phyloP scores from a whole-genome alignment of 2,113 vertebrate genomes.

The Phaethon lepturus region DNA sequence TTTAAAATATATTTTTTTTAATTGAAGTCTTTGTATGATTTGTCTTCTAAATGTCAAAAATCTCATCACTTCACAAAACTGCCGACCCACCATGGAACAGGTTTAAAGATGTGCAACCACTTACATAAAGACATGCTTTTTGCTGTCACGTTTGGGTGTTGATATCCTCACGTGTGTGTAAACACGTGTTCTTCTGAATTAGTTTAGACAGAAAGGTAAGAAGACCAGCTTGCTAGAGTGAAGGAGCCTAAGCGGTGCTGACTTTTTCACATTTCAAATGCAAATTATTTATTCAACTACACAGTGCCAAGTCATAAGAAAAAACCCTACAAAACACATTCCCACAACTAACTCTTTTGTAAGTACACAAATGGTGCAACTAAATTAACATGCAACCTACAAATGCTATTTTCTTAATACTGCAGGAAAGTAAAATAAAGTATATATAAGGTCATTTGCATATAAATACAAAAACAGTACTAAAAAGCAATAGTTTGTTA shows the following conservation, averaged over 20 bases:
- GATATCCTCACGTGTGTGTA: neutral
- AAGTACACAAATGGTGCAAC: neutral
- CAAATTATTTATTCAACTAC: slow-evolving; percentile 41
- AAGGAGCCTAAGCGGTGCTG: neutral
- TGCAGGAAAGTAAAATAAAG: neutral
- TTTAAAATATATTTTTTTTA: neutral
- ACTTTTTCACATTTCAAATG: slow-evolving; percentile 27
- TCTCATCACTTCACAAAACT: neutral
- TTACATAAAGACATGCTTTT: neutral
- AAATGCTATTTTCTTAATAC: neutral
- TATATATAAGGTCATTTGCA: neutral
- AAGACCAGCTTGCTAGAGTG: neutral
- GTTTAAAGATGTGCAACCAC: neutral
- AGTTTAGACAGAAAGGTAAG: neutral
- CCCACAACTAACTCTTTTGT: neutral
- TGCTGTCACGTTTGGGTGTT: neutral
- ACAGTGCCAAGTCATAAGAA: neutral
- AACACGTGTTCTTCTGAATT: neutral
- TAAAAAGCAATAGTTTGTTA: neutral
- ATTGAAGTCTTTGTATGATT: neutral
- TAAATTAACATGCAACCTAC: neutral
- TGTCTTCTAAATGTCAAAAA: neutral
- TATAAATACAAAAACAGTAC: neutral
- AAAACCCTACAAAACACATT: neutral
- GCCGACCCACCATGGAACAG: neutral